Base-by-base conservation (phyloP, 2,113 vertebrate genomes). In the Scomber colias region DNA sequence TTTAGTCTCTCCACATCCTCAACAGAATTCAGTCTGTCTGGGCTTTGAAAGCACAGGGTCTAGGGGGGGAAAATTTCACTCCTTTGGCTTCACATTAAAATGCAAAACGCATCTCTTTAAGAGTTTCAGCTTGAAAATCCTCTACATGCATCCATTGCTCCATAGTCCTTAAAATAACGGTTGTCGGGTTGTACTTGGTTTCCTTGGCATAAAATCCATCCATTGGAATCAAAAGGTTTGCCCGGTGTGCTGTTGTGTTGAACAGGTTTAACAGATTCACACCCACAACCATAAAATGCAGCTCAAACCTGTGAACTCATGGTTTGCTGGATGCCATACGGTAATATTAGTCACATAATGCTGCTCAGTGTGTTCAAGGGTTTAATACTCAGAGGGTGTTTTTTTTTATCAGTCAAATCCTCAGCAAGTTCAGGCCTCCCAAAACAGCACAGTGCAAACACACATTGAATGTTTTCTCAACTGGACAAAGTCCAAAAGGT, bases 181-280 rank as follows among this genome's bases (percentile, higher is more conserved):
- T 56, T 46, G 46, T 64, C 48, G 63, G 10, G 67, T 53, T 71
- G 46, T 65, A 45, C 48, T 76, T 71, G 51, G 56, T 75, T 80
- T 88, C 85, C 90, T 87, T 91, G 89, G 89, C 90, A 82, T 89
- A 74, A 82, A 83, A 84, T 89, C 81, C 87, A 83, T 75, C 82
- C 56, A 35, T 72, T 75, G 73, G 65, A 83, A 65, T 79, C 76
- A 72, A 72, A 62, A 40, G 55, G 30, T 53, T 72, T 71, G 53
- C 55, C 54, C 67, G 54, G 62, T 35, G 77, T 77, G 71, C 57
- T 12, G 46, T 15, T 48, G 45, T 61, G 72, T 77, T 65, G 51
- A 82, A 78, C 61, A 60, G 75, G 44, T 19, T 27, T 51, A 73
- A 83, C 61, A 69, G 45, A 59, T 56, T 83, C 68, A 69, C 46